Percentiles rank a stretch among this genome's conserved stretches.
Evolutionary conservation across 2,888 invertebrate genomes (phyloP).

Genomic region (Hemicrepidius hirtus): DNA sequence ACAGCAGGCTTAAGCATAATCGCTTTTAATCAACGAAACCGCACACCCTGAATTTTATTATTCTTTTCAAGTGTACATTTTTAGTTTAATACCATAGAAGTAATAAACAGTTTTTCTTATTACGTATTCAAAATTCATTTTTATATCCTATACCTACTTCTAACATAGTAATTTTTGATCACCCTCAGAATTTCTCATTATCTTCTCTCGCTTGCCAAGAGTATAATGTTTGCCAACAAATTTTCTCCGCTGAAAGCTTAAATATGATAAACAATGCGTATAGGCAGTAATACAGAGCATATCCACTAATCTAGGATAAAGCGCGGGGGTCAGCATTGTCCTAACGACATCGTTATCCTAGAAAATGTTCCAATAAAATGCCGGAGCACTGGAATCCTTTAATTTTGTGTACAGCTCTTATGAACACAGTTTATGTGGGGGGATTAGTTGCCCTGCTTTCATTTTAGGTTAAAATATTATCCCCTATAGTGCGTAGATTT

Average conservation of each 20-base stretch:
- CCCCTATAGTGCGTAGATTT: conserved; percentile 18
- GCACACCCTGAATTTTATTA: conserved; percentile 19
- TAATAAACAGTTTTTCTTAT: conserved; percentile 14
- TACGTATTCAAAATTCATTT: conserved; percentile 2
- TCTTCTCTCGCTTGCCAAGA: neutral
- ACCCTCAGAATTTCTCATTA: conserved; percentile 18
- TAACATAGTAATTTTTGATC: conserved; percentile 9
- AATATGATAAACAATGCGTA: conserved; percentile 40
- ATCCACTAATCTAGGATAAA: conserved; percentile 46
- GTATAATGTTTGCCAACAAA: conserved; percentile 19
- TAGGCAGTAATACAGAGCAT: conserved; percentile 30
- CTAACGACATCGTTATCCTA: conserved; percentile 46
- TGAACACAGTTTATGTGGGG: conserved; percentile 45
- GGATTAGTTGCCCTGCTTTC: conserved; percentile 44
- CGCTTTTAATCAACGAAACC: conserved; percentile 34
- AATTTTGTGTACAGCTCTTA: conserved; percentile 49
- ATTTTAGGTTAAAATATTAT: conserved; percentile 31
- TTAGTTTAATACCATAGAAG: neutral
- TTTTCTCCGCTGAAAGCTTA: conserved; percentile 21
- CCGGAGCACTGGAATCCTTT: conserved; percentile 44
- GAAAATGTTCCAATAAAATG: conserved; percentile 48
- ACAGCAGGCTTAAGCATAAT: conserved; percentile 23
- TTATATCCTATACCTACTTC: neutral
- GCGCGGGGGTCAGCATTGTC: conserved; percentile 44
- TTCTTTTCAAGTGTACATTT: conserved; percentile 5